These are phyloP conservation scores for Onychostoma macrolepis DNA, from an alignment of 2,113 vertebrate genomes.

Conservation along the genomic window DNA sequence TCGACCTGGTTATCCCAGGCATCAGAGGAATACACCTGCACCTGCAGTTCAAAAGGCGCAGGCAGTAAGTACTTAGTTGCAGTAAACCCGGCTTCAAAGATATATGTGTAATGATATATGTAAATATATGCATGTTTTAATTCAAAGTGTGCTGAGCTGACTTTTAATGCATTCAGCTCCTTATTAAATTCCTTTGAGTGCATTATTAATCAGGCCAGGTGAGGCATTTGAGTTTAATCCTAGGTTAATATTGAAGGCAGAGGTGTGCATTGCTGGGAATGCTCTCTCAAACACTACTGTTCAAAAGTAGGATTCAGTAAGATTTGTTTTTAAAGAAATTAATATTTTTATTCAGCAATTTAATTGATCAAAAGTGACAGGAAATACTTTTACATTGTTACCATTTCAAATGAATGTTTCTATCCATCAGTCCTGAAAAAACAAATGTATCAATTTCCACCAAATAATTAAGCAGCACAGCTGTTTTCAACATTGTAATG, in stretches of 20 bases:
- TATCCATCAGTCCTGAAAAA: background rate
- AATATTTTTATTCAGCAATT: background rate
- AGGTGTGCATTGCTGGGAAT: background rate
- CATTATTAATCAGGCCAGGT: background rate
- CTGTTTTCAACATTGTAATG: background rate
- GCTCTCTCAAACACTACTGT: background rate
- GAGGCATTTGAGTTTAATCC: background rate
- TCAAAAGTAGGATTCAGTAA: background rate
- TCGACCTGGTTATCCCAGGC: background rate
- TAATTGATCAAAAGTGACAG: background rate
- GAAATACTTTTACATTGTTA: background rate
- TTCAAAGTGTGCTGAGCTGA: background rate
- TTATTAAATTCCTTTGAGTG: background rate
- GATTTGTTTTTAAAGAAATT: background rate
- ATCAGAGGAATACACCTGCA: background rate
- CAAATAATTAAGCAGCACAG: background rate
- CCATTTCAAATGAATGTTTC: background rate
- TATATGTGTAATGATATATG: background rate
- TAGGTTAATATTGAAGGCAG: background rate
- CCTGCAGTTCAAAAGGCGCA: background rate
- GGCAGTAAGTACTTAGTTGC: background rate
- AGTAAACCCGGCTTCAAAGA: background rate
- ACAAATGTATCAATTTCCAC: background rate
- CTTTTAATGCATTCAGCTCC: background rate
- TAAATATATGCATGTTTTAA: background rate